A percentile compares a stretch with the other conserved stretches of the same genome.
phyloP scores from a whole-genome alignment of 2,797 vertebrate genomes.

The Austrolebias charrua region DNA sequence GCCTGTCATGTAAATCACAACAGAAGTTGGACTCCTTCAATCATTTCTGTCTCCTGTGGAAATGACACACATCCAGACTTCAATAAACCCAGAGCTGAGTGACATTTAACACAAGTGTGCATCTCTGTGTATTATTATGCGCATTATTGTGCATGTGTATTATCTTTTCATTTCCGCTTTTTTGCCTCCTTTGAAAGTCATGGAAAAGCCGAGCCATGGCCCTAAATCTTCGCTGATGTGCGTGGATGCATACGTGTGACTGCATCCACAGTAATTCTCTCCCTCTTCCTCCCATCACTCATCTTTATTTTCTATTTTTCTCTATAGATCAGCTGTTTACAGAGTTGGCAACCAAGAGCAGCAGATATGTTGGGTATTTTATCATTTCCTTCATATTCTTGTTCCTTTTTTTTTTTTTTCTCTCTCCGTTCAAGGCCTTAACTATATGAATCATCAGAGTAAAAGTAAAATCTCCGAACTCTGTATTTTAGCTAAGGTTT shows the following conservation, averaged over 20 bases:
- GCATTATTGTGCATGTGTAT: conserved; percentile 42
- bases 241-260: conserved; percentile 10
- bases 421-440: conserved; percentile 6
- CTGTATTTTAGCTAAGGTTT: too few species aligned
- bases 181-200: conserved; percentile 63
- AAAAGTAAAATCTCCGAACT: not conserved
- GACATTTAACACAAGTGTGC: conserved; percentile 59
- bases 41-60: conserved; percentile 48
- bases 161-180: conserved; percentile 71
- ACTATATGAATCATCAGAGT: conserved; percentile 7
- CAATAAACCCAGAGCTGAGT: conserved; percentile 58
- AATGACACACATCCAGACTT: conserved; percentile 57
- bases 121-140: conserved; percentile 18
- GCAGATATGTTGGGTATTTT: conserved; percentile 41
- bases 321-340: conserved; percentile 62
- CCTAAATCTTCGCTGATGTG: conserved; percentile 45
- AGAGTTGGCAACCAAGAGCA: conserved; percentile 40
- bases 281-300: conserved; percentile 50
- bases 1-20: conserved; percentile 62
- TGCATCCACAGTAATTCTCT: conserved; percentile 46
- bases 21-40: conserved; percentile 59
- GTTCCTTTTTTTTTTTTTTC: conserved; percentile 20
- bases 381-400: conserved; percentile 47
- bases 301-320: conserved; percentile 66
- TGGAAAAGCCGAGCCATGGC: conserved; percentile 39